Evolutionary conservation across 2,113 vertebrate genomes (phyloP).

Genomic region (Martes martes): DNA sequence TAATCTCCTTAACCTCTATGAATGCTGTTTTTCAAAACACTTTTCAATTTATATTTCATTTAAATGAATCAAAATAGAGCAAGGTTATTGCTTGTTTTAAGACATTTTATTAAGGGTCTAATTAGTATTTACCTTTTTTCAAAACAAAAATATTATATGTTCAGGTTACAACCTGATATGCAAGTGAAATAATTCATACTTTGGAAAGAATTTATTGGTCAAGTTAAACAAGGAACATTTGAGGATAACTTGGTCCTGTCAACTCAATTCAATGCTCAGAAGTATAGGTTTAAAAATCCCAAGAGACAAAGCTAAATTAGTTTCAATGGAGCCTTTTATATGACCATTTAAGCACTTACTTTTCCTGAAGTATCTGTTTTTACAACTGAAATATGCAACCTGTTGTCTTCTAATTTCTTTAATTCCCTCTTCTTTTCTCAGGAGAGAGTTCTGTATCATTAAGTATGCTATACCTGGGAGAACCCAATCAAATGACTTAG

Average conservation of each 20-base stretch:
- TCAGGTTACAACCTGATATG: background rate
- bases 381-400: constrained; percentile 42
- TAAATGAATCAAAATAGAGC: background rate
- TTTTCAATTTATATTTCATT: background rate
- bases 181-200: background rate
- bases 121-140: background rate
- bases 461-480: constrained; percentile 21
- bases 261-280: constrained; percentile 8
- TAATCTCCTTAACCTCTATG: background rate
- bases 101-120: background rate
- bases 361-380: constrained; percentile 50
- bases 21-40: background rate
- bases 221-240: constrained; percentile 27
- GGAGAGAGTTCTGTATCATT: constrained; percentile 27
- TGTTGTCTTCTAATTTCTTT: constrained; percentile 48
- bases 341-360: constrained; percentile 36
- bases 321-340: constrained; percentile 58
- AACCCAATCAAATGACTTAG: constrained; percentile 49
- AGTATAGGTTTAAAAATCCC: constrained; percentile 35
- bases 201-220: constrained; percentile 34
- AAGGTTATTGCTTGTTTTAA: background rate
- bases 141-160: background rate
- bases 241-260: constrained; percentile 6
- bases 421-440: constrained; percentile 33
- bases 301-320: constrained; percentile 33